Base-by-base conservation (phyloP, 2,888 invertebrate genomes). In the Creontiades dilutus region DNA sequence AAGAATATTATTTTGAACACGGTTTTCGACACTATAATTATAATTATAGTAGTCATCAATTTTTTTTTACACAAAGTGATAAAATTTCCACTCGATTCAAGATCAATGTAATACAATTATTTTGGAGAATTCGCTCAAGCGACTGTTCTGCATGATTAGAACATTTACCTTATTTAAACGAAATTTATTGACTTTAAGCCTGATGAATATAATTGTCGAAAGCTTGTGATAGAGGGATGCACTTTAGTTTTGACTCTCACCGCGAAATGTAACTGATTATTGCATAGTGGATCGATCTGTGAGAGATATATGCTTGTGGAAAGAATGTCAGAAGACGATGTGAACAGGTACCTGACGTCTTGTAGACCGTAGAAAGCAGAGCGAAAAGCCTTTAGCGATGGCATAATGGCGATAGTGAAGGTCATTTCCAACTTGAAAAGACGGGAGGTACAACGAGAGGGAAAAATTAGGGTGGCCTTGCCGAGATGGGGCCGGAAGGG, bases 381-480 rank as follows among this genome's bases (percentile, higher is more conserved):
- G 78, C 78, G 46, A 78, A 78, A 78, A 9, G 78, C 46, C 61
- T 68, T 68, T 13, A 78, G 46, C 46, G 46, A 78, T 78, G 78
- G 78, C 78, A 78, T 78, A 78, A 78, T 78, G 46, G 78, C 47
- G 78, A 46, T 46, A 78, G 78, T 78, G 78, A 78, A 78, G 78
- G 78, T 78, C 78, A 28, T 78, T 78, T 46, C 78, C 76, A 76
- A 27, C 76, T 76, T 46, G 46, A 78, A 78, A 78, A 78, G 78
- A 14, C 78, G 78, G n/a, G 2, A 4, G 37, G 78, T 11, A 55
- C 48, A 85, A 85, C 57, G 57, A 61, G 61, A 85, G 61, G 85
- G 85, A 85, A 85, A 37, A 85, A 55, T 55, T 61, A 55, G 55
- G 85, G 27, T 57, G 57, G 85, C 57, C 85, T 85, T 85, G 85